Evolutionary conservation across 2,797 vertebrate genomes (phyloP).

Genomic region (Eulemur coronatus): DNA sequence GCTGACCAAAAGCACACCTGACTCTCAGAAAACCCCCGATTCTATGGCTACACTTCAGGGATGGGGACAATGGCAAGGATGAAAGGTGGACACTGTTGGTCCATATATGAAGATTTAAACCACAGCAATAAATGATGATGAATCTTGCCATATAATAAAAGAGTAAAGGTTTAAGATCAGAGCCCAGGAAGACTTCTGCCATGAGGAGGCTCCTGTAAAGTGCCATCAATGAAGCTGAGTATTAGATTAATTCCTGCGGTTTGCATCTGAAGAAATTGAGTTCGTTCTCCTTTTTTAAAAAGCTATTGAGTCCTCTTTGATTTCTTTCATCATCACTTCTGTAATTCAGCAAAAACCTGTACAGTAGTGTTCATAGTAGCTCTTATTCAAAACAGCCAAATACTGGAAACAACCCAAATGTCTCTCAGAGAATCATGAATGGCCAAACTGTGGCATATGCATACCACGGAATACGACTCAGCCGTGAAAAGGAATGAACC

Average conservation of each 20-base stretch:
- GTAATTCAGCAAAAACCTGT: neutral
- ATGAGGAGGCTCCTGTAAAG: neutral
- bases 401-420: neutral
- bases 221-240: neutral
- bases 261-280: neutral
- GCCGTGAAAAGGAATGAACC: neutral
- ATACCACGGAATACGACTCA: neutral
- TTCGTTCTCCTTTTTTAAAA: neutral
- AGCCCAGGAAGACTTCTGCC: neutral
- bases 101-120: neutral
- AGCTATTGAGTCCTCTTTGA: neutral
- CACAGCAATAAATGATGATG: neutral
- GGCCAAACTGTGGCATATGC: neutral
- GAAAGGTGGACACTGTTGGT: neutral
- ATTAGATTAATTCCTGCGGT: neutral
- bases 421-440: neutral
- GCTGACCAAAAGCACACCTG: neutral
- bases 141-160: neutral
- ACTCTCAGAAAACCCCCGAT: neutral
- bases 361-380: neutral
- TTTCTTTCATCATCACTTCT: neutral
- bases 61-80: neutral
- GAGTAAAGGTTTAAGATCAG: neutral
- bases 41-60: neutral
- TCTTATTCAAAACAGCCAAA: neutral